Conservation (phyloP, 1,140 invertebrate genomes). For the Nomia melanderi region DNA sequence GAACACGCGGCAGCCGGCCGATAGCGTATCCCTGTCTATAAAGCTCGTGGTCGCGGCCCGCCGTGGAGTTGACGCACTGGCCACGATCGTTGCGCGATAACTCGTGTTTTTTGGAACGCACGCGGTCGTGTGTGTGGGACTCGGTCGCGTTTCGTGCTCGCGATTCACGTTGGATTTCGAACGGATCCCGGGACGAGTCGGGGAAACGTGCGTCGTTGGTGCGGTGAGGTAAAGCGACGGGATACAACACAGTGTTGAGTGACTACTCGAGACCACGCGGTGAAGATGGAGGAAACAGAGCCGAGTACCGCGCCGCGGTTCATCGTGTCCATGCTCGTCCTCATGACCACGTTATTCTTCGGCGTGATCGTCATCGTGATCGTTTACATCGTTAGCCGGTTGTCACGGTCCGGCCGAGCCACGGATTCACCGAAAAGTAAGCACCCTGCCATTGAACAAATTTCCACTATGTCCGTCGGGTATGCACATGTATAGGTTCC, state of each 20-base stretch:
- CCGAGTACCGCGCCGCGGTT: constrained; percentile 23
- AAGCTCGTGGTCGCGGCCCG: constrained; percentile 16
- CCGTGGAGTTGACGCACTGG: constrained; percentile 42
- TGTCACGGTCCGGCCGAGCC: constrained; percentile 4
- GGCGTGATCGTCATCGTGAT: constrained; percentile 44
- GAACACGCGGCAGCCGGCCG: not conserved
- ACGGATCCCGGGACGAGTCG: not conserved
- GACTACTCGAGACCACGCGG: constrained; percentile 30
- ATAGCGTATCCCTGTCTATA: constrained; percentile 20
- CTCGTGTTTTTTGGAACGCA: constrained; percentile 49
- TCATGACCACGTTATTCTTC: constrained; percentile 40
- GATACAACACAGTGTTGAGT: constrained; percentile 28
- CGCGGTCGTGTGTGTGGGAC: constrained; percentile 38
- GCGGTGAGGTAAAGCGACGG: constrained; percentile 30
- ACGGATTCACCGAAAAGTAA: constrained; percentile 58
- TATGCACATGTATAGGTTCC: not conserved
- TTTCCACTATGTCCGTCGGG: not conserved
- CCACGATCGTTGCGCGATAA: constrained; percentile 48
- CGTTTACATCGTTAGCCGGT: constrained; percentile 41
- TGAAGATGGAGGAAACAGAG: constrained; percentile 56
- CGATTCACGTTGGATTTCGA: constrained; percentile 3
- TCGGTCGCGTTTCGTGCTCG: constrained; percentile 32
- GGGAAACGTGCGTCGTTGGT: constrained; percentile 3
- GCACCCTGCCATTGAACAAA: constrained; percentile 14
- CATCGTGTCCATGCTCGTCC: constrained; percentile 33